A percentile compares a stretch with the other conserved stretches of the same genome.
These are phyloP conservation scores for Pogonognathellus flavescens DNA, from an alignment of 1,140 invertebrate species.

Conservation along the genomic window DNA sequence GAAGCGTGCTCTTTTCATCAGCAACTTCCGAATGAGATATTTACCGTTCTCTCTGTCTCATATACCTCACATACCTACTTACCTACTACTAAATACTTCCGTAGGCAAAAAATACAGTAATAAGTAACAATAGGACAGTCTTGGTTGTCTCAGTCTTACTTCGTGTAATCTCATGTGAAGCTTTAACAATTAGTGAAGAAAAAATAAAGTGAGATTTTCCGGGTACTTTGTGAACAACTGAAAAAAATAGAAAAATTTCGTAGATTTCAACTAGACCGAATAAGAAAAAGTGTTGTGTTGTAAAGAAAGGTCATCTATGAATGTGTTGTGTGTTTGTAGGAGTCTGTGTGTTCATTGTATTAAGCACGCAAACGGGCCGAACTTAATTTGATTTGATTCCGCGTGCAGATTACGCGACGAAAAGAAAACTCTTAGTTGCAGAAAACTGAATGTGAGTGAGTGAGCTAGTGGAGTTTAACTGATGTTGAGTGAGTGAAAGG, in stretches of 20 bases:
- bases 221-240: too few relatives aligned
- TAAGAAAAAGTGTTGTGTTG: too few relatives aligned
- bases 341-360: constrained; percentile 1
- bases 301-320: constrained; percentile 25
- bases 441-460: constrained; percentile 26
- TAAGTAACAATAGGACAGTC: too few relatives aligned
- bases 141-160: too few relatives aligned
- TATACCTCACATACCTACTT: neutral
- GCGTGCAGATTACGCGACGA: constrained; percentile 43
- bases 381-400: constrained; percentile 49
- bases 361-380: constrained; percentile 32
- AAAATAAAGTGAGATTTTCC: too few relatives aligned
- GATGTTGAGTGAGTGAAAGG: constrained; percentile 29
- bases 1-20: neutral
- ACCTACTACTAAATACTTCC: neutral
- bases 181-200: too few relatives aligned
- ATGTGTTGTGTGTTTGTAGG: neutral
- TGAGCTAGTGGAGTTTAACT: neutral
- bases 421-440: constrained; percentile 31
- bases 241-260: too few relatives aligned
- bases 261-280: too few relatives aligned
- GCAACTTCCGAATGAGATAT: neutral
- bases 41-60: neutral
- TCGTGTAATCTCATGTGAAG: too few relatives aligned
- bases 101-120: too few relatives aligned